Evolutionary conservation across 2,888 invertebrate genomes (phyloP).

Genomic region (Dryococelus australis): DNA sequence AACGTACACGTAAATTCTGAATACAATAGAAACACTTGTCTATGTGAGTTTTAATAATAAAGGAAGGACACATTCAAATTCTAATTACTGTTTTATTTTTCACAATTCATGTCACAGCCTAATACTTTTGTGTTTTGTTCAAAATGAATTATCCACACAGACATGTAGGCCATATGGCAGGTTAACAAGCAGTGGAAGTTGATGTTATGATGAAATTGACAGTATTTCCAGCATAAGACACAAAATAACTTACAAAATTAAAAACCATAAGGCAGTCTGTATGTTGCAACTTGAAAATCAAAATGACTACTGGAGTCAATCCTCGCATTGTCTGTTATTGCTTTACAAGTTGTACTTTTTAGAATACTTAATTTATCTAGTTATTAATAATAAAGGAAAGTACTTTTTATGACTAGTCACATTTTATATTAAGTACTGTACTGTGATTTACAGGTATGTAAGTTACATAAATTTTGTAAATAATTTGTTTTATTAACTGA

Average conservation of each 20-base stretch:
- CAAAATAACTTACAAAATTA: conserved; percentile 18
- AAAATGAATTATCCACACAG: conserved; percentile 25
- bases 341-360: too few species aligned
- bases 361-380: too few species aligned
- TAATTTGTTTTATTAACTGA: too few species aligned
- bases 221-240: conserved; percentile 20
- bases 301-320: neutral
- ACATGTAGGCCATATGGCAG: neutral
- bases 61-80: conserved; percentile 34
- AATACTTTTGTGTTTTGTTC: conserved; percentile 30
- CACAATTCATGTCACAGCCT: conserved; percentile 41
- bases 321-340: neutral
- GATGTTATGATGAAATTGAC: neutral
- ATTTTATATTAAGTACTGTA: too few species aligned
- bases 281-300: conserved; percentile 16
- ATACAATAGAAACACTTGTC: neutral
- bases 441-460: too few species aligned
- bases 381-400: too few species aligned
- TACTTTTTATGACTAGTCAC: too few species aligned
- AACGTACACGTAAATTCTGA: conserved; percentile 3
- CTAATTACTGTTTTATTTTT: conserved; percentile 41
- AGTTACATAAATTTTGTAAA: too few species aligned
- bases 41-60: conserved; percentile 47
- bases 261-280: neutral
- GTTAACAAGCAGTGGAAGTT: neutral